Evolutionary conservation across 2,797 vertebrate species (phyloP), one percentile per base, ranked within the genome.

Genomic region (Danio albolineatus): DNA sequence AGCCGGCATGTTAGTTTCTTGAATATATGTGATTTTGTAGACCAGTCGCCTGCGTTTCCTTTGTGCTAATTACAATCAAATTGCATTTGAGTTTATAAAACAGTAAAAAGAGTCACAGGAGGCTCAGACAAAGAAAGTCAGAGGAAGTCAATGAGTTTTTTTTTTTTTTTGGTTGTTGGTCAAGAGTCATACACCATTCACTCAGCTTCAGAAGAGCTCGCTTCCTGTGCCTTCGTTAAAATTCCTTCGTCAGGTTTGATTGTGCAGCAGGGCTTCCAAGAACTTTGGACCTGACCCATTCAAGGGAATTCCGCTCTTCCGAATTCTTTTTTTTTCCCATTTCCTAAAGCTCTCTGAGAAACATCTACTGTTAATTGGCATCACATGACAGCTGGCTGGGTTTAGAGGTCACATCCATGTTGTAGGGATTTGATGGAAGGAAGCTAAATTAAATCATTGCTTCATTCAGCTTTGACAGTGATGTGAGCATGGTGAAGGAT

Each of bases 371-470:
- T 81, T 89, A 86, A 89, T 89, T 89, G 89, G 88, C 89, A 91
- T 91, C 88, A 91, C 84, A 92, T 89, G 89, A 88, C 88, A 88
- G 89, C 88, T 89, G 81, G 76, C 82, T 76, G 83, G 87, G 86
- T 87, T 87, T 84, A 39, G 78, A 84, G 85, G 88, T 83, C 84
- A 89, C 89, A 90, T 91, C 87, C 83, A 89, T 90, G 87, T 90
- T 78, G 88, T 78, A 75, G 79, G 85, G 88, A 83, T 69, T 53
- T 61, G 87, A 89, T 86, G 51, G 64, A 74, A 13, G 69, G 38
- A 73, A 43, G 70, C 41, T 59, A 72, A 84, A 83, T 61, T 60
- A 67, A 82, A 83, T 67, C 56, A 51, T 53, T 39, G 60, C 73
- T 80, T 80, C 70, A 38, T 82, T 69, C 43, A 60, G 64, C 43